These are phyloP conservation scores for Rhabditophanes sp. DNA, from an alignment of 2,888 invertebrate genomes.

Conservation along the genomic window DNA sequence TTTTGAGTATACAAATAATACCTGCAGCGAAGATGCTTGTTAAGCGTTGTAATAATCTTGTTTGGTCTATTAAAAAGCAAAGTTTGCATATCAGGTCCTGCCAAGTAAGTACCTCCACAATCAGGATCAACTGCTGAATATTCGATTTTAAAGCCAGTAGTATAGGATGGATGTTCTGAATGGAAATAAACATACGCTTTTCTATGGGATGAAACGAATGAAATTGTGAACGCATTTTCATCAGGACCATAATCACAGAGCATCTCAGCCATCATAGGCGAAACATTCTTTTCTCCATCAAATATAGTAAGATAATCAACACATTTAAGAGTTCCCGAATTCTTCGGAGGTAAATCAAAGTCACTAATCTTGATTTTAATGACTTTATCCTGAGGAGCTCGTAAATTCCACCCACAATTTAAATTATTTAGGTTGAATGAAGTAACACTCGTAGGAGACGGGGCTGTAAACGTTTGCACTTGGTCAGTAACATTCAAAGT, in stretches of 20 bases:
- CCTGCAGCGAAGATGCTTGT: no score
- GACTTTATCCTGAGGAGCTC: slow-evolving; percentile 9
- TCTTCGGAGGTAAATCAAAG: slow-evolving; percentile 10
- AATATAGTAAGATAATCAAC: no score
- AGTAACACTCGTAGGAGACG: slow-evolving; percentile 13
- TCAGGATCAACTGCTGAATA: slow-evolving; percentile 13
- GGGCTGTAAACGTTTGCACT: slow-evolving; percentile 24
- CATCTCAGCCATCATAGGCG: slow-evolving; percentile 9
- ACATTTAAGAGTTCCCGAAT: background rate
- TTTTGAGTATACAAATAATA: slow-evolving; percentile 21
- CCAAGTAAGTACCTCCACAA: slow-evolving; percentile 1
- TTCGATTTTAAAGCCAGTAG: slow-evolving; percentile 24
- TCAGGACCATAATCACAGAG: slow-evolving; percentile 8
- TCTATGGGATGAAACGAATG: slow-evolving; percentile 10
- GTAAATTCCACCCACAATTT: slow-evolving; percentile 30
- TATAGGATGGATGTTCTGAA: slow-evolving; percentile 21
- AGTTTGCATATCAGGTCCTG: background rate
- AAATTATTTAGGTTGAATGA: slow-evolving; percentile 23
- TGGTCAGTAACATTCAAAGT: slow-evolving; percentile 19
- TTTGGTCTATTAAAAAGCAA: background rate
- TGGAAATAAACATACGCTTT: slow-evolving; percentile 27
- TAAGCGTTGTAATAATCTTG: no score
- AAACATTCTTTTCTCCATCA: no score
- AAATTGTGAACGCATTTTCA: slow-evolving; percentile 4
- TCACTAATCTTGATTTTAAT: slow-evolving; percentile 14